Percentiles rank a stretch among this genome's conserved stretches.
These are phyloP conservation scores for Silurus glanis DNA, from an alignment of 2,113 vertebrate genomes.

Conservation along the genomic window DNA sequence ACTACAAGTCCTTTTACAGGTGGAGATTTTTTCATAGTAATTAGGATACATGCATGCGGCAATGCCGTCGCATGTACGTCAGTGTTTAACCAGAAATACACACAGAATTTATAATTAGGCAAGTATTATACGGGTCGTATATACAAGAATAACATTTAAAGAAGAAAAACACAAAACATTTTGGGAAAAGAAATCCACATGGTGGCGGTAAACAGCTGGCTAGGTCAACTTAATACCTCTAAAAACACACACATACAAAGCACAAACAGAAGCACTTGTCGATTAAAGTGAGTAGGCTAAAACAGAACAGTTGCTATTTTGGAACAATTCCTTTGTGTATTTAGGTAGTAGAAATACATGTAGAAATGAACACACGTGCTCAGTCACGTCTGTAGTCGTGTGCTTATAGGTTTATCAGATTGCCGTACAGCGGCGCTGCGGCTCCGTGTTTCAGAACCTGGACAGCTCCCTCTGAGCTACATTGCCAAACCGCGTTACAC, in stretches of 20 bases:
- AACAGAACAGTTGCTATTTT: not conserved
- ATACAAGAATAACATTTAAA: not conserved
- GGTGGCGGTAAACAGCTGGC: conserved; percentile 72
- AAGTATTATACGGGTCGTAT: not conserved
- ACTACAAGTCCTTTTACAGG: not conserved
- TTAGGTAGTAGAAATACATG: not conserved
- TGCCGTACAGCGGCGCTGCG: not conserved
- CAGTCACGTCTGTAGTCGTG: not conserved
- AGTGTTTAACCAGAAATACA: not conserved
- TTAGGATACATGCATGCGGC: not conserved
- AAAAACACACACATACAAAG: not conserved
- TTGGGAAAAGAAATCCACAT: conserved; percentile 58
- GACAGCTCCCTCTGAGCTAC: conserved; percentile 49
- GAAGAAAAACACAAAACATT: not conserved
- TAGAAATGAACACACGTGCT: not conserved
- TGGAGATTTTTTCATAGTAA: not conserved
- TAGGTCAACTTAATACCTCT: not conserved
- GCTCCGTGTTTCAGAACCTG: conserved; percentile 51
- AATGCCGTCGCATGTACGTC: too few species aligned
- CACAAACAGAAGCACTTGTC: not conserved
- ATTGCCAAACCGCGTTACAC: too few species aligned
- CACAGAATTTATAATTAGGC: not conserved
- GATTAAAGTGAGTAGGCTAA: not conserved
- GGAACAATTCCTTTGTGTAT: not conserved
- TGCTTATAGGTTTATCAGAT: not conserved